A percentile compares a stretch with the other conserved stretches of the same genome.
These are phyloP conservation scores for Stomorhina lunata DNA, from an alignment of 2,888 invertebrate genomes.

Conservation along the genomic window DNA sequence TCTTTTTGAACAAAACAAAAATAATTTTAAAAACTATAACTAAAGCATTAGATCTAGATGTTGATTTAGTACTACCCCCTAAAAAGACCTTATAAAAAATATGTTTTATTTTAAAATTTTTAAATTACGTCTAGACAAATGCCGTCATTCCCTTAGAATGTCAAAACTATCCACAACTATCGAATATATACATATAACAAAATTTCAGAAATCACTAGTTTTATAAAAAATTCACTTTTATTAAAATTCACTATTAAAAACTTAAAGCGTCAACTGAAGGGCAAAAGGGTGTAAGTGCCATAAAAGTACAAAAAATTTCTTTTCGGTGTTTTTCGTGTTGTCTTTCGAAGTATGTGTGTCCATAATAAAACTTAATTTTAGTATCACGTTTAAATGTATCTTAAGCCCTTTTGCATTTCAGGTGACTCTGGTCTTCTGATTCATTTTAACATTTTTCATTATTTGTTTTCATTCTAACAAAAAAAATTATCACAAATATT, in stretches of 20 bases:
- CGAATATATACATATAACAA: slow-evolving; percentile 3
- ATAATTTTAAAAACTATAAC: slow-evolving; percentile 4
- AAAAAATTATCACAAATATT: neutral
- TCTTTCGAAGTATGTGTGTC: no score
- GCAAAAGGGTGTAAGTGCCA: no score
- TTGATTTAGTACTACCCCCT: slow-evolving; percentile 36
- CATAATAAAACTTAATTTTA: no score
- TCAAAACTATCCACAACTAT: slow-evolving; percentile 19
- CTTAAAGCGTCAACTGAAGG: neutral
- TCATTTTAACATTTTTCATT: neutral
- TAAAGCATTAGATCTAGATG: no score
- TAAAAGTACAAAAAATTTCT: no score
- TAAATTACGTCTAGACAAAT: slow-evolving; percentile 54
- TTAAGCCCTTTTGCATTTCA: no score
- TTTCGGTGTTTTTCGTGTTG: no score
- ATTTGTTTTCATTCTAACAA: neutral
- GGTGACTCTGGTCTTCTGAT: no score
- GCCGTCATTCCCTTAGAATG: slow-evolving; percentile 59
- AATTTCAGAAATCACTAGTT: neutral
- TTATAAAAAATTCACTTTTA: neutral
- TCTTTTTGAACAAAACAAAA: slow-evolving; percentile 22
- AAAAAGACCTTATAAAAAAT: slow-evolving; percentile 42
- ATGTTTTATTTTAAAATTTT: slow-evolving; percentile 60
- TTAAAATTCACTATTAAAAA: slow-evolving; percentile 32
- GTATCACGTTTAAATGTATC: no score